Evolutionary conservation across 2,888 invertebrate genomes (phyloP), one percentile per base, ranked within the genome.

Genomic region (Auanema freiburgensis): DNA sequence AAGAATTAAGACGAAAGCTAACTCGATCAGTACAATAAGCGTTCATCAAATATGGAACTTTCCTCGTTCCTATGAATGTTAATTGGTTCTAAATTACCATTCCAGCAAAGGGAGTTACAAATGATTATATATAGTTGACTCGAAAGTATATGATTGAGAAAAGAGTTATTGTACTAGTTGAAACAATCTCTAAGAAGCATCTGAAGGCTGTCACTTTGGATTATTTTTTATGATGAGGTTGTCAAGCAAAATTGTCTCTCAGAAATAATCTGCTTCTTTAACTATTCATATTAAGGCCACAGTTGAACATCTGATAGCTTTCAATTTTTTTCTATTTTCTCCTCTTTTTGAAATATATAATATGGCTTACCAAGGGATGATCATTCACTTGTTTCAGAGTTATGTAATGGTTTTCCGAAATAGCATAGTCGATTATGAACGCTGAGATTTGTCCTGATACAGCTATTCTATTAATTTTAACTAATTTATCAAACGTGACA

Each of bases 361-460:
- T 21, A 16, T 24, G 2, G 50, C 60, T 16, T 53, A 73, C 78
- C 68, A 76, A 65, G 43, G 68, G 68, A 59, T 74, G 72, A 23
- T 76, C 78, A 62, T 76, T 78, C 57, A 67, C 63, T 40, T 66
- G 63, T 21, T 67, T 58, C 23, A 74, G 59, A 21, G 65, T 57
- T 53, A 65, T 59, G 52, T 65, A 72, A 23, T 65, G 63, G n/a
- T 68, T 76, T 51, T 79, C 79, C 50, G 71, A 69, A 33, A 79
- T 71, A 52, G 68, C 63, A 33, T 67, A 57, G 52, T 71, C 65
- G 23, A 80, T 71, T 52, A 72, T 67, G 56, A 77, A 80, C 40
- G 76, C 79, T 14, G 75, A 69, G 25, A 79, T 72, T 44, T 78
- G 80, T 11, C 79, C 79, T 25, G 74, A 69, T 24, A 80, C 72